These are phyloP conservation scores for Campoplex capitator DNA, from an alignment of 2,888 invertebrate species.

Conservation along the genomic window DNA sequence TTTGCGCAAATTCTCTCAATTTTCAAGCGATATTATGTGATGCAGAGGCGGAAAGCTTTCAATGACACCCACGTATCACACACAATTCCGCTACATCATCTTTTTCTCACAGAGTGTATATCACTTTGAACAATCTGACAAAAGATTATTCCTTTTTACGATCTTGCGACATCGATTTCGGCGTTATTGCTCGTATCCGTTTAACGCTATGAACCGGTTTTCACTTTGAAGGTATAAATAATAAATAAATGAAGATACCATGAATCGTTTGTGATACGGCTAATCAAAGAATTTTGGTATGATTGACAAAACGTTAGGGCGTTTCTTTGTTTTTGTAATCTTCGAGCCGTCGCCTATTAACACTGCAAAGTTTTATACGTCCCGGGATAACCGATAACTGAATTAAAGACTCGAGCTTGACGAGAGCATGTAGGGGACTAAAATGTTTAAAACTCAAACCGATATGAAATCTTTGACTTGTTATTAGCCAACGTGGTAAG, in stretches of 20 bases:
- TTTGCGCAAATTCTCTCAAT: neutral
- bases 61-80: slow-evolving; percentile 36
- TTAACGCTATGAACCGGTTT: neutral
- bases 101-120: slow-evolving; percentile 1
- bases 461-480: slow-evolving; percentile 19
- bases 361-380: neutral
- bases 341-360: neutral
- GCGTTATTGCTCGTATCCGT: slow-evolving; percentile 14
- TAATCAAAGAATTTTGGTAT: neutral
- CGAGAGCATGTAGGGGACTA: neutral
- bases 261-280: neutral
- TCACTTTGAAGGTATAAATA: neutral
- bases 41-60: neutral
- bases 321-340: neutral
- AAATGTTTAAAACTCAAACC: slow-evolving; percentile 8
- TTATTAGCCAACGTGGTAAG: slow-evolving; percentile 24
- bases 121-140: slow-evolving; percentile 15
- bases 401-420: neutral
- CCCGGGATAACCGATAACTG: slow-evolving; percentile 12
- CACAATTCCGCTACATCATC: slow-evolving; percentile 29
- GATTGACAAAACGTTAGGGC: neutral
- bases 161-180: slow-evolving; percentile 9
- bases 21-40: neutral
- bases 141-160: slow-evolving; percentile 18
- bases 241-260: neutral